Conservation (phyloP, 2,888 invertebrate genomes). For the Hirtodrosophila trivittata region DNA sequence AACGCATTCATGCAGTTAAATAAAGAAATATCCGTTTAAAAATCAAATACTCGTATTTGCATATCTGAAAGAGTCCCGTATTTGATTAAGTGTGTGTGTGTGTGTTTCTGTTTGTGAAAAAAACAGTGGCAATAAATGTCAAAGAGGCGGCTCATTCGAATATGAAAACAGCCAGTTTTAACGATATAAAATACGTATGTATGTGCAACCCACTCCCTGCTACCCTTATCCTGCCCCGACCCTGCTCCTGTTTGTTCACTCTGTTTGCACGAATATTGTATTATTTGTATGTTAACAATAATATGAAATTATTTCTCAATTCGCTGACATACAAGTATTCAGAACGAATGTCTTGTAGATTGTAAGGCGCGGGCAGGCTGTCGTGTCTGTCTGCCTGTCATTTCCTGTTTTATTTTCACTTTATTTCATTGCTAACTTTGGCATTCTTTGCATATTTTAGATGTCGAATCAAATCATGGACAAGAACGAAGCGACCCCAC, state of each 20-base stretch:
- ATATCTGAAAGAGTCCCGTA: too few relatives aligned
- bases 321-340: constrained; percentile 46
- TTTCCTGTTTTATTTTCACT: constrained; percentile 76
- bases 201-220: constrained; percentile 19
- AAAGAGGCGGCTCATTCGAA: constrained; percentile 48
- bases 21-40: too few relatives aligned
- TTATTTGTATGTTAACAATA: constrained; percentile 55
- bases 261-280: neutral
- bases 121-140: constrained; percentile 69
- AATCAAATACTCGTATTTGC: too few relatives aligned
- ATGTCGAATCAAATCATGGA: constrained; percentile 79
- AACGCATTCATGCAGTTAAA: neutral
- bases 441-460: constrained; percentile 75
- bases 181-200: constrained; percentile 47
- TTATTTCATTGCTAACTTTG: constrained; percentile 64
- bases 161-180: constrained; percentile 57
- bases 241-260: neutral
- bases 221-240: too few relatives aligned
- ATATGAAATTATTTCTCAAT: constrained; percentile 75
- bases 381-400: constrained; percentile 53
- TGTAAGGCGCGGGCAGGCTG: constrained; percentile 36
- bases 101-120: constrained; percentile 22
- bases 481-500: constrained; percentile 54
- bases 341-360: constrained; percentile 64
- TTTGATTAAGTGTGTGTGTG: too few relatives aligned